A percentile compares a stretch with the other conserved stretches of the same genome.
phyloP scores from a whole-genome alignment of 2,113 vertebrate genomes.

The Zosterops borbonicus region DNA sequence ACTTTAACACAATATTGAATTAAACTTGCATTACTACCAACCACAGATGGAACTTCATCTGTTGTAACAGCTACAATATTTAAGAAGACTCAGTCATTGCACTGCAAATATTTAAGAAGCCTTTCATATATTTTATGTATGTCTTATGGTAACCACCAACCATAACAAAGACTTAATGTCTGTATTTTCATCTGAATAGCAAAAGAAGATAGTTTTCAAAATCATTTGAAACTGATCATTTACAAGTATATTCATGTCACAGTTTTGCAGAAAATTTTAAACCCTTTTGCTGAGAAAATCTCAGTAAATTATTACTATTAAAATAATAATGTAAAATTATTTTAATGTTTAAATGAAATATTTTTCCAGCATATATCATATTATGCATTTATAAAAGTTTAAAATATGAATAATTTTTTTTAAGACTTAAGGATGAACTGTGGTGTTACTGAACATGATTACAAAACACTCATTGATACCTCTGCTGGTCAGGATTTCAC shows the following conservation, averaged over 20 bases:
- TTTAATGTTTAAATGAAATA: not conserved
- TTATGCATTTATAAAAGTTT: not conserved
- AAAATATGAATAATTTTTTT: not conserved
- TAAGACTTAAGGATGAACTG: not conserved
- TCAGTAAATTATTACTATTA: not conserved
- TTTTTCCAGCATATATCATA: not conserved
- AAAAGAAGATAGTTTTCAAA: not conserved
- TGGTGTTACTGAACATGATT: not conserved
- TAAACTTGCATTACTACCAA: conserved; percentile 11
- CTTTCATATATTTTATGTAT: not conserved
- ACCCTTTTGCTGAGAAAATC: not conserved
- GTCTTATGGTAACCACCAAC: not conserved
- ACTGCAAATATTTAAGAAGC: conserved; percentile 39
- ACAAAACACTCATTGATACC: not conserved
- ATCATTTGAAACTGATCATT: not conserved
- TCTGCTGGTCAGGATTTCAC: not conserved
- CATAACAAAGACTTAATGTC: not conserved
- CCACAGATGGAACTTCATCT: conserved; percentile 47
- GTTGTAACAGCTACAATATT: conserved; percentile 42
- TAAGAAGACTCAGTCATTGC: not conserved
- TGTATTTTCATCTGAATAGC: not conserved
- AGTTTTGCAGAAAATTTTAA: not conserved
- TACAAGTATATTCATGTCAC: not conserved
- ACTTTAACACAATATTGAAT: conserved; percentile 12
- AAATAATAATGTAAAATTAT: not conserved